Evolutionary conservation across 1,140 invertebrate genomes (phyloP).

Genomic region (Gryllus bimaculatus): DNA sequence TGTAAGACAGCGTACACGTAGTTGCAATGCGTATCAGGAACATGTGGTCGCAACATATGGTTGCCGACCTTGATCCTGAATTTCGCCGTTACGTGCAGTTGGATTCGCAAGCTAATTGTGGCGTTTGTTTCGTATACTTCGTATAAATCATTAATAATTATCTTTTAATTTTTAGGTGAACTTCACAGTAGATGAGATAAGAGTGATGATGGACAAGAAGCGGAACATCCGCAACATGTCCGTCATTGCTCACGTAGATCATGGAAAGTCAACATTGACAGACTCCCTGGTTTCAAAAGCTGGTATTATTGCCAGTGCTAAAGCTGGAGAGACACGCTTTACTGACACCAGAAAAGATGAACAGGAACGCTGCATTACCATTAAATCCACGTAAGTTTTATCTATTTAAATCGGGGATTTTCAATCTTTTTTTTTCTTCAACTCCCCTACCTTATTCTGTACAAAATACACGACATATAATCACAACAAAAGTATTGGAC

Average conservation of each 20-base stretch:
- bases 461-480: too few species aligned
- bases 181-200: conserved; percentile 99
- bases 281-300: conserved; percentile 99
- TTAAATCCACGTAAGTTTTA: conserved; percentile 93
- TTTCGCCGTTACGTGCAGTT: too few species aligned
- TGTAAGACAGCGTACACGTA: too few species aligned
- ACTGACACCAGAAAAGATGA: conserved; percentile 99
- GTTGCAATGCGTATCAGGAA: too few species aligned
- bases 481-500: too few species aligned
- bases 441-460: too few species aligned
- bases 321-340: conserved; percentile 97
- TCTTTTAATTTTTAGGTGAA: conserved; percentile 74
- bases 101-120: too few species aligned
- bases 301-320: conserved; percentile 97
- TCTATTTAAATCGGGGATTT: too few species aligned
- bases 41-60: too few species aligned
- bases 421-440: not conserved
- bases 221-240: conserved; percentile 99
- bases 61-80: too few species aligned
- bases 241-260: conserved; percentile 99
- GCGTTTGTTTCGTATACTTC: too few species aligned
- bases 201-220: conserved; percentile 99
- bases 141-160: conserved; percentile 15
- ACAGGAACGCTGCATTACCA: conserved; percentile 99
- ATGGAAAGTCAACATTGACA: conserved; percentile 98